Percentiles rank a stretch among this genome's conserved stretches.
Evolutionary conservation across 1,140 invertebrate genomes (phyloP).

Genomic region (Drosophila rufa): DNA sequence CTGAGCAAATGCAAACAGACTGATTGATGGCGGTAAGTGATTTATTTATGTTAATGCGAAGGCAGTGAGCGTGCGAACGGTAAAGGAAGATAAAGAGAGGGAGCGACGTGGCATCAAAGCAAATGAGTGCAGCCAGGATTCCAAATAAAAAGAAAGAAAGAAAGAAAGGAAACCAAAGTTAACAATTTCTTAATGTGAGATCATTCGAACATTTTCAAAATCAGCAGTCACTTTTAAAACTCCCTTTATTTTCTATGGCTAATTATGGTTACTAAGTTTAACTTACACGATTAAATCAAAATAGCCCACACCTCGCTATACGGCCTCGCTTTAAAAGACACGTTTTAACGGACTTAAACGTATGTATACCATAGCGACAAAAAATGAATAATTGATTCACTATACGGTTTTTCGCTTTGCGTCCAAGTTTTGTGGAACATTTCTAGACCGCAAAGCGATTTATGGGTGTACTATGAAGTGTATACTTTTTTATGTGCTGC

Average conservation of each 20-base stretch:
- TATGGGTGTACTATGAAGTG: too few species aligned
- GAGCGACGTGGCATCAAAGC: slow-evolving; percentile 9
- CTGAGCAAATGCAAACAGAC: slow-evolving; percentile 75
- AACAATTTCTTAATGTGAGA: background rate
- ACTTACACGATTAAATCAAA: background rate
- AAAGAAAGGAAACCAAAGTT: background rate
- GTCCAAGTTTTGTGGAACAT: too few species aligned
- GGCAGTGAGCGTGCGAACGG: slow-evolving; percentile 13
- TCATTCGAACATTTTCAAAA: background rate
- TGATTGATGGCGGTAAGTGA: slow-evolving; percentile 79
- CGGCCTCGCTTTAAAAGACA: too few species aligned
- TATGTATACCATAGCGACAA: too few species aligned
- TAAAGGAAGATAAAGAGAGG: slow-evolving; percentile 4
- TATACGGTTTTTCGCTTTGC: too few species aligned
- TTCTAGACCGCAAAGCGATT: too few species aligned
- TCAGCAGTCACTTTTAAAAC: background rate
- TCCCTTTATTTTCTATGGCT: background rate
- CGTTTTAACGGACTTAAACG: too few species aligned
- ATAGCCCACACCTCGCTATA: too few species aligned
- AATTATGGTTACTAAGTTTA: background rate
- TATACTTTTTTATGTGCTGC: too few species aligned
- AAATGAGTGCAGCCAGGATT: slow-evolving; percentile 29
- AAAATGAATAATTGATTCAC: too few species aligned
- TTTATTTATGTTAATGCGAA: slow-evolving; percentile 79
- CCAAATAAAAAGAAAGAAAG: background rate